Conservation (phyloP, 2,888 invertebrate genomes). For the Mythimna ferrago region DNA sequence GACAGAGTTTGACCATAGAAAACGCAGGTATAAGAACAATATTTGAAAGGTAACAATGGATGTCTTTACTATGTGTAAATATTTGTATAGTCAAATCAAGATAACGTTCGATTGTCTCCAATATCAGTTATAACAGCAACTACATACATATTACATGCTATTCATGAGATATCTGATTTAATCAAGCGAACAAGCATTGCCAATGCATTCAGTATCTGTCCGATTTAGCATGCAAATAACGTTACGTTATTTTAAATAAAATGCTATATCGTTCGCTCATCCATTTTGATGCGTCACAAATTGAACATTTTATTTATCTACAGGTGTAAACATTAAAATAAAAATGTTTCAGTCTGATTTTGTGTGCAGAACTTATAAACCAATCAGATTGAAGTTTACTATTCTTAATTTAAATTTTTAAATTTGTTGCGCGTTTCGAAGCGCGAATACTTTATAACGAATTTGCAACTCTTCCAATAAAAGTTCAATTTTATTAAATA, state of each 20-base stretch:
- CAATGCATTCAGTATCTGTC: conserved; percentile 32
- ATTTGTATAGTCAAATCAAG: conserved; percentile 6
- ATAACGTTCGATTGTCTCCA: conserved; percentile 1
- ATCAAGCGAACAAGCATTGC: conserved; percentile 35
- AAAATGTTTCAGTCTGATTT: conserved; percentile 27
- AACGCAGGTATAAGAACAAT: too few relatives aligned
- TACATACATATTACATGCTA: too few relatives aligned
- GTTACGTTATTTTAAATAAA: conserved; percentile 49
- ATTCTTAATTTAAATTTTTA: conserved; percentile 48
- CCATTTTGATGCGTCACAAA: conserved; percentile 44
- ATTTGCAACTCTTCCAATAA: neutral
- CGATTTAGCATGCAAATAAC: conserved; percentile 53
- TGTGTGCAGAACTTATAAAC: conserved; percentile 52
- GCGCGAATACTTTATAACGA: neutral
- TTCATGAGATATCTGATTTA: conserved; percentile 33
- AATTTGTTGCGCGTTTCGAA: conserved; percentile 16
- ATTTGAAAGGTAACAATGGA: neutral
- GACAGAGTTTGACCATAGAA: too few relatives aligned
- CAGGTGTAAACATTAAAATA: conserved; percentile 39
- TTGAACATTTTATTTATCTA: conserved; percentile 57
- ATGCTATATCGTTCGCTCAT: conserved; percentile 30
- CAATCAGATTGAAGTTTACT: conserved; percentile 55
- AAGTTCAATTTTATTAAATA: neutral
- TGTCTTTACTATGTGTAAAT: neutral
- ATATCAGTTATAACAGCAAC: conserved; percentile 5